Percentiles rank a stretch among this genome's conserved stretches.
These are phyloP conservation scores for Drosophila trapezifrons DNA, from an alignment of 1,140 invertebrate genomes.

Conservation along the genomic window DNA sequence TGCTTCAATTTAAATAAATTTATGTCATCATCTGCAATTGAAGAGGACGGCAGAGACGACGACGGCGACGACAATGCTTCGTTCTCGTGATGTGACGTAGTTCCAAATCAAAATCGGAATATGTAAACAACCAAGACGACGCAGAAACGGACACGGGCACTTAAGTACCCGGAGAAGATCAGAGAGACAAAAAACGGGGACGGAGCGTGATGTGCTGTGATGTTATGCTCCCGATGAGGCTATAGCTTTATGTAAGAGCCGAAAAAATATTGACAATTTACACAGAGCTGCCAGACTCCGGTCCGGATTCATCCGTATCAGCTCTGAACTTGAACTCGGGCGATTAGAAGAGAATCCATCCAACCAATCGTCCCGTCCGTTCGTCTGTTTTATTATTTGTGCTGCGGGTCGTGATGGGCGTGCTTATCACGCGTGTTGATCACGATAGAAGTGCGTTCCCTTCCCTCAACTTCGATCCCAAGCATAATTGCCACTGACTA, in stretches of 20 bases:
- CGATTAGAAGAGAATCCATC: constrained; percentile 34
- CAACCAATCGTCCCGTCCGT: constrained; percentile 11
- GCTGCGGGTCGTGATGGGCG: constrained; percentile 20
- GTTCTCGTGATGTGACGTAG: constrained; percentile 47
- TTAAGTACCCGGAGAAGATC: constrained; percentile 37
- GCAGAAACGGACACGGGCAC: constrained; percentile 47
- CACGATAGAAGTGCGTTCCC: constrained; percentile 50
- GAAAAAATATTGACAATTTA: constrained; percentile 31
- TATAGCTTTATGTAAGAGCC: constrained; percentile 37
- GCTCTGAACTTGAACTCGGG: constrained; percentile 39
- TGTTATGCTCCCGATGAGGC: too few species aligned
- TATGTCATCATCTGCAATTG: too few species aligned
- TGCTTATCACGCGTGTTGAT: constrained; percentile 50
- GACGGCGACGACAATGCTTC: not conserved
- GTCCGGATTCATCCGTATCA: constrained; percentile 37
- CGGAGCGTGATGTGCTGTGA: constrained; percentile 34
- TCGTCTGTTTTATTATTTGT: constrained; percentile 7
- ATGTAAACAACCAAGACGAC: constrained; percentile 45
- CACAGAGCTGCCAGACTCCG: constrained; percentile 28
- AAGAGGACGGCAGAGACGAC: constrained; percentile 22
- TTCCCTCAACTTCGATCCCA: not conserved
- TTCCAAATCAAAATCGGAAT: constrained; percentile 53
- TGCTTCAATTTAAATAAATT: too few species aligned
- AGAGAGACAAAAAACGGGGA: constrained; percentile 31
- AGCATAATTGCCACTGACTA: constrained; percentile 34